phyloP scores from a whole-genome alignment of 2,113 vertebrate species.

The Podocnemis expansa region DNA sequence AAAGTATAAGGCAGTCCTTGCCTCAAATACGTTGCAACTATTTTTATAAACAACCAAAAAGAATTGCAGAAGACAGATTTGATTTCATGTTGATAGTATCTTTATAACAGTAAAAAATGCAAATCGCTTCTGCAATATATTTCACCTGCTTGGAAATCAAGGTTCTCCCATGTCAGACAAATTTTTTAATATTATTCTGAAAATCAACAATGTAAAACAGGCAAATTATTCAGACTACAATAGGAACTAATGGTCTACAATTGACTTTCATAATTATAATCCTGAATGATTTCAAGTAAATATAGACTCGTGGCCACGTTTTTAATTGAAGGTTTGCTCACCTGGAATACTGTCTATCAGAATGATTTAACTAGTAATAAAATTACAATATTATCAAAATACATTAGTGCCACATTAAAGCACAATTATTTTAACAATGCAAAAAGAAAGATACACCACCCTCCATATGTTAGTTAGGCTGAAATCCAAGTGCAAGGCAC shows the following conservation, averaged over 20 bases:
- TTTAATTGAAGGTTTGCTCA: background rate
- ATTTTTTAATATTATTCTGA: background rate
- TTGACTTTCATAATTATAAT: background rate
- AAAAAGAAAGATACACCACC: background rate
- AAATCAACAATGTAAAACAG: background rate
- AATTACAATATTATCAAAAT: constrained; percentile 27
- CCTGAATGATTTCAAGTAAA: background rate
- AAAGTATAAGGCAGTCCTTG: background rate
- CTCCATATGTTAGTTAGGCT: background rate
- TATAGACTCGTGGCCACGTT: background rate
- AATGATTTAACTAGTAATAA: background rate
- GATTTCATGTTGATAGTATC: background rate
- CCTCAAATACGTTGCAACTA: background rate
- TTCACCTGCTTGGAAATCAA: background rate
- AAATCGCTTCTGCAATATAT: background rate
- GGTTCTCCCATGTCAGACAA: background rate
- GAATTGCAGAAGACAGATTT: background rate
- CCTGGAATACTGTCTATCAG: background rate
- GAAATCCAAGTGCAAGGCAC: background rate
- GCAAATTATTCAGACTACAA: background rate
- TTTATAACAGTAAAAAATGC: background rate
- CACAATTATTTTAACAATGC: background rate
- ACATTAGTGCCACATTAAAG: background rate
- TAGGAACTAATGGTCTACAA: background rate
- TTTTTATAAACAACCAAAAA: background rate